phyloP scores from a whole-genome alignment of 1,140 invertebrate genomes.

The Teleogryllus occipitalis region DNA sequence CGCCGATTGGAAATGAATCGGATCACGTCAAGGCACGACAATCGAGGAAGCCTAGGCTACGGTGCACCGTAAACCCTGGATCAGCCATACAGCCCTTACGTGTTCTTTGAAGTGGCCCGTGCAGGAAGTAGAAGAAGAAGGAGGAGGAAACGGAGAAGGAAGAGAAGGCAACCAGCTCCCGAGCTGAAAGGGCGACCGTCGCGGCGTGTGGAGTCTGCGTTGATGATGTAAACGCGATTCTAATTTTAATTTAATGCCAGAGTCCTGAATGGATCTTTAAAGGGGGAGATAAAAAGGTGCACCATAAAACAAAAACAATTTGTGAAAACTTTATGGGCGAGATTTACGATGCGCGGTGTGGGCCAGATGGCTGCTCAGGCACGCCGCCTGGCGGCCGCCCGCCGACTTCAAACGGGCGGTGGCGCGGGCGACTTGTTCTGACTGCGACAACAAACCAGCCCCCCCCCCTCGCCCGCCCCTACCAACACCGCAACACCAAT shows the following conservation, averaged over 20 bases:
- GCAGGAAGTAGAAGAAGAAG: too few species aligned
- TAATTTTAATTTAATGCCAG: neutral
- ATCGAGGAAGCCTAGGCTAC: too few species aligned
- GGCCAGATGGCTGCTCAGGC: neutral
- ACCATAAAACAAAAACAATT: neutral
- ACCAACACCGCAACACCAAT: too few species aligned
- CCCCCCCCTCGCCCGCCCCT: too few species aligned
- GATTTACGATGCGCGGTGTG: neutral
- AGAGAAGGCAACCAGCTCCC: too few species aligned
- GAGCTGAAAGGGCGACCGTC: too few species aligned
- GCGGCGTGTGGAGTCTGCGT: neutral
- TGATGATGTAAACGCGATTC: neutral
- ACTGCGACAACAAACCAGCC: neutral
- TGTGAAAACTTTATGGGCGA: neutral
- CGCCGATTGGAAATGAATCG: too few species aligned
- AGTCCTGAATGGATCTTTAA: neutral
- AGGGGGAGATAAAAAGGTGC: slow-evolving; percentile 3
- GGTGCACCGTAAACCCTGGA: too few species aligned
- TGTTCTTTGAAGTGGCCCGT: too few species aligned
- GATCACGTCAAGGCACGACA: too few species aligned
- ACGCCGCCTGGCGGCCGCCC: neutral
- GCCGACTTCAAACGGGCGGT: neutral
- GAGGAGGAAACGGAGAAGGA: too few species aligned
- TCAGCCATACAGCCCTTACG: too few species aligned
- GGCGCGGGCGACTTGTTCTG: neutral